Base-by-base conservation (phyloP, 2,113 vertebrate genomes). In the Mesembrinibis cayennensis region DNA sequence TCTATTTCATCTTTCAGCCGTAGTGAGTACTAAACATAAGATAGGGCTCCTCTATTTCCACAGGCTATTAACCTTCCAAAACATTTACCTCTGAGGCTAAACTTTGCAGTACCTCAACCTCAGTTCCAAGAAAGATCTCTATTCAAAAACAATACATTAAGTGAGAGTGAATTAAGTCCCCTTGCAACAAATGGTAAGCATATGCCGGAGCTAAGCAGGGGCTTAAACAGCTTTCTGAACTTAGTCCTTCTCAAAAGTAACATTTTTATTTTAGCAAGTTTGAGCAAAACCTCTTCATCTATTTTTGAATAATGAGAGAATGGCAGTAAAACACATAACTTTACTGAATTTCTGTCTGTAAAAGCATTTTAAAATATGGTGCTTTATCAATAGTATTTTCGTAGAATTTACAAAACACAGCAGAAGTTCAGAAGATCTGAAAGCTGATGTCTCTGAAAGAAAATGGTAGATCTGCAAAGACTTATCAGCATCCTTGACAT, bases 41-140 rank as follows among this genome's bases (percentile, higher is more conserved):
- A 16, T 36, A 82, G 72, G 67, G 56, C 76, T 78, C n/a, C 50
- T 83, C 92, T 81, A 55, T 93, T 95, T 97, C 90, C 85, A 90
- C 79, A 81, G 90, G 76, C 95, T 88, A 83, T 95, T 96, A 96
- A 97, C 86, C 92, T 95, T 95, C 92, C 86, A 84, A 97, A 97
- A 96, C 92, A 83, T 94, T 90, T 86, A 74, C 76, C 86, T 91
- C 61, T 1, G 21, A 62, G 45, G 67, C 85, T 95, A 90, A 96
- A 92, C 89, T 95, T 90, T 2, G 7, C 3, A 4, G 50, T 91
- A 38, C 22, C 90, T 94, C 84, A 45, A 45, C 69, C 58, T 47
- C n/a, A 7, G 36, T 92, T 89, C 56, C 3, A 2, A 74, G 65
- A 95, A 94, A 86, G 42, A 30, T 81, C 82, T 95, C 76, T 81